Conservation (phyloP, 1,140 invertebrate species). For the Rhyzopertha dominica region DNA sequence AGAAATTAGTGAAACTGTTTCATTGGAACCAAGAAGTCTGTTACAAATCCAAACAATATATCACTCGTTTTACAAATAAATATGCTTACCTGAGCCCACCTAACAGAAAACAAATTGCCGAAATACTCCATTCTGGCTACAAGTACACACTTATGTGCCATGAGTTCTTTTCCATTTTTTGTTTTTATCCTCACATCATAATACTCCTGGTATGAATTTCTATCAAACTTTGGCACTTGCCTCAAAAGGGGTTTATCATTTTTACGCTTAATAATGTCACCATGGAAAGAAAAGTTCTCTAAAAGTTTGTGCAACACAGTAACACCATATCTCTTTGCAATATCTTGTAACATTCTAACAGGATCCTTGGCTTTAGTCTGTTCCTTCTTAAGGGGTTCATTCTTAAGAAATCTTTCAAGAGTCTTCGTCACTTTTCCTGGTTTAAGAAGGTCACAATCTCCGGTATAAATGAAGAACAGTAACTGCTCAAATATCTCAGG, state of each 20-base stretch:
- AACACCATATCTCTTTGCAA: slow-evolving; percentile 51
- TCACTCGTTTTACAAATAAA: too few species aligned
- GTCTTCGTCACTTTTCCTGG: slow-evolving; percentile 46
- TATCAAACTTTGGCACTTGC: slow-evolving; percentile 28
- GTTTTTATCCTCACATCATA: slow-evolving; percentile 57
- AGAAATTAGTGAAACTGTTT: too few species aligned
- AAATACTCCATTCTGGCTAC: slow-evolving; percentile 70
- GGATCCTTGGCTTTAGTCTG: slow-evolving; percentile 45
- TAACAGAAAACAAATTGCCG: slow-evolving; percentile 63
- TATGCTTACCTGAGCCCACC: slow-evolving; percentile 61
- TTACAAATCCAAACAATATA: too few species aligned
- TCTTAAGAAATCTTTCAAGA: slow-evolving; percentile 25
- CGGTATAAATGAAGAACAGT: slow-evolving; percentile 62
- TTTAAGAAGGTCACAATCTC: slow-evolving; percentile 56
- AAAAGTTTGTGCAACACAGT: slow-evolving; percentile 49
- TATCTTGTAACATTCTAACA: slow-evolving; percentile 54
- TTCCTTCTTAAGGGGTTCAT: slow-evolving; percentile 22
- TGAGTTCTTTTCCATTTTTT: slow-evolving; percentile 54
- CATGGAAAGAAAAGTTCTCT: slow-evolving; percentile 43
- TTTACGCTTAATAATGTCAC: slow-evolving; percentile 20
- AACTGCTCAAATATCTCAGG: slow-evolving; percentile 61
- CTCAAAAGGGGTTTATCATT: slow-evolving; percentile 1
- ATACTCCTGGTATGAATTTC: slow-evolving; percentile 49
- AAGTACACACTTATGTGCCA: slow-evolving; percentile 69
- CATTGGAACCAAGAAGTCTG: too few species aligned